Evolutionary conservation across 2,888 invertebrate species (phyloP), one percentile per base, ranked within the genome.

Genomic region (Trichogramma dendrolimi): DNA sequence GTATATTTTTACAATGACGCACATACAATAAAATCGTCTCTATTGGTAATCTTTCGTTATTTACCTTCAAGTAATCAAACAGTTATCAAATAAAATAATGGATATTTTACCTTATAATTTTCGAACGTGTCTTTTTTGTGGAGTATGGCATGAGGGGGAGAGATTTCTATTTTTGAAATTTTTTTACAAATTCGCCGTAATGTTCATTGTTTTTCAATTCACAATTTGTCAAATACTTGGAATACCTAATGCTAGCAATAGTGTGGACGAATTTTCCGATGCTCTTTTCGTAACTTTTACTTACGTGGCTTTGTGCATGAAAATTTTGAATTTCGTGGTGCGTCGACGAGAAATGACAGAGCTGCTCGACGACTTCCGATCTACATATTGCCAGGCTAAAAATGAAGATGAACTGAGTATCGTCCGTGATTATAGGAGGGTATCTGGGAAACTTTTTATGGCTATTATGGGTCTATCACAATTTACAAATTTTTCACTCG

Each of bases 91-190:
- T 6, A 4, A 48, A 6, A 56, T n/a, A 56, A 66, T 66, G 66
- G 66, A 66, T 58, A 46, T 64, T 40, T 53, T 66, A 41, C 58
- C 66, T 5, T 41, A 46, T 1, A 47, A 56, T 47, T 66, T 66
- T 40, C 60, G 55, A 3, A 44, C 49, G 39, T 57, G 59, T 6
- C 46, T 58, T 6, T 10, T 56, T 4, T 58, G 55, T 40, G 64
- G 66, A 4, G 48, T 64, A 11, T 66, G 66, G 66, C 56, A 11
- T 14, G 53, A 60, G 7, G 38, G 47, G 10, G 46, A 48, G 10
- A 52, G 46, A 6, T 61, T n/a, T 42, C 47, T 47, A 4, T 7
- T 60, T 0, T 4, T 54, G 14, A 62, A 64, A 56, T 47, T 46
- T 10, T 6, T 58, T n/a, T 62, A 64, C 8, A 52, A 54, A 54